These are phyloP conservation scores for Distichodus sexfasciatus DNA, from an alignment of 2,797 vertebrate species.

Conservation along the genomic window DNA sequence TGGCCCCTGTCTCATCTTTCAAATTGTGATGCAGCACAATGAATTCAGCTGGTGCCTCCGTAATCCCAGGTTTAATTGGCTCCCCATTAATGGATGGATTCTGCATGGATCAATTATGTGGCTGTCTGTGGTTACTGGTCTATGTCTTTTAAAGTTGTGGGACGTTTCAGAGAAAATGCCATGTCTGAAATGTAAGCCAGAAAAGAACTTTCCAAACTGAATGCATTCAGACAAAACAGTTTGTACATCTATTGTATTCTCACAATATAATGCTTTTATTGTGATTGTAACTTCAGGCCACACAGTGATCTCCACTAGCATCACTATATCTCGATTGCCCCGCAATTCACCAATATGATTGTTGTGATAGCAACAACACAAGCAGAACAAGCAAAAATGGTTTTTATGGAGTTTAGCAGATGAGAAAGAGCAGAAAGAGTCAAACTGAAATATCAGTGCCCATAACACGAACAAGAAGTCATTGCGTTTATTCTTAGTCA, in stretches of 20 bases:
- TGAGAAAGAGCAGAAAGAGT: too few relatives aligned
- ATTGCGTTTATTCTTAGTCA: too few relatives aligned
- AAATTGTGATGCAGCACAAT: slow-evolving; percentile 8
- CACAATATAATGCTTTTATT: background rate
- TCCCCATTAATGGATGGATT: slow-evolving; percentile 32
- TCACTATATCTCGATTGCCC: too few relatives aligned
- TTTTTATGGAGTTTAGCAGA: too few relatives aligned
- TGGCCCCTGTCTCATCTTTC: slow-evolving; percentile 34
- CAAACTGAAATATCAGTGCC: too few relatives aligned
- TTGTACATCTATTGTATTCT: background rate
- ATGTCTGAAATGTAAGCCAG: background rate
- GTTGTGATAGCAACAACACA: too few relatives aligned
- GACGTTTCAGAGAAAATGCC: background rate
- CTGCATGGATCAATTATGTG: slow-evolving; percentile 21
- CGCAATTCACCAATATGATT: too few relatives aligned
- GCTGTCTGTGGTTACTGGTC: background rate
- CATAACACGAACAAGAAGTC: too few relatives aligned
- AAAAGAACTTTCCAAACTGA: background rate
- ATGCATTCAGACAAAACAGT: background rate
- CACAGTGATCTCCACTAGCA: background rate
- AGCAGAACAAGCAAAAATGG: too few relatives aligned
- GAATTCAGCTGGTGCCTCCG: slow-evolving; percentile 8
- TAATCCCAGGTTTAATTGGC: slow-evolving; percentile 47
- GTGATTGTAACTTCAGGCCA: background rate
- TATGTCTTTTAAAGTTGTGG: background rate